phyloP scores from a whole-genome alignment of 2,113 vertebrate species.

The Petrocephalus microphthalmus region DNA sequence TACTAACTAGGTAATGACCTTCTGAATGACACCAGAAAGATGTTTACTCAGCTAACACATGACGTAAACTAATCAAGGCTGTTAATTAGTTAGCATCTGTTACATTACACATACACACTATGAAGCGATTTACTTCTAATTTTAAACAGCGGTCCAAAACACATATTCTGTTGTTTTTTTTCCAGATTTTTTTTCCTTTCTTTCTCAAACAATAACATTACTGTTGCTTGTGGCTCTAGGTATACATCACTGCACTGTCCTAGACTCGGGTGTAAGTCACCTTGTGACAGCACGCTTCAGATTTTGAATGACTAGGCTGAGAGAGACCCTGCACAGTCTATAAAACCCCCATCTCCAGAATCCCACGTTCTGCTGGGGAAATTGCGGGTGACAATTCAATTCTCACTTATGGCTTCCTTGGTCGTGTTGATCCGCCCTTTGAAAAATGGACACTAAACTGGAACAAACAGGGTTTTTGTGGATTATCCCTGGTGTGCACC shows the following conservation, averaged over 20 bases:
- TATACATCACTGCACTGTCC: background rate
- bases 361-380: background rate
- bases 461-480: background rate
- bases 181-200: background rate
- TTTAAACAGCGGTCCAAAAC: background rate
- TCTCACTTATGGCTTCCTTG: background rate
- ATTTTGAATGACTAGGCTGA: background rate
- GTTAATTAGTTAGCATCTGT: background rate
- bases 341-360: background rate
- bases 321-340: background rate
- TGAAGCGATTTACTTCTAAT: background rate
- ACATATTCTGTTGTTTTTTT: background rate
- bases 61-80: background rate
- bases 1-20: background rate
- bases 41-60: background rate
- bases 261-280: background rate
- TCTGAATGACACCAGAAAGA: background rate
- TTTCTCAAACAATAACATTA: background rate
- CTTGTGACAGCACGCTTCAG: background rate
- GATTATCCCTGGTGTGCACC: background rate
- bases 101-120: background rate
- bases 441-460: constrained; percentile 6
- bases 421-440: background rate
- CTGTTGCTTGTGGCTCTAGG: background rate
- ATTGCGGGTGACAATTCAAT: constrained; percentile 7